phyloP scores from a whole-genome alignment of 2,797 vertebrate species.

The Phoxinus dragarum region DNA sequence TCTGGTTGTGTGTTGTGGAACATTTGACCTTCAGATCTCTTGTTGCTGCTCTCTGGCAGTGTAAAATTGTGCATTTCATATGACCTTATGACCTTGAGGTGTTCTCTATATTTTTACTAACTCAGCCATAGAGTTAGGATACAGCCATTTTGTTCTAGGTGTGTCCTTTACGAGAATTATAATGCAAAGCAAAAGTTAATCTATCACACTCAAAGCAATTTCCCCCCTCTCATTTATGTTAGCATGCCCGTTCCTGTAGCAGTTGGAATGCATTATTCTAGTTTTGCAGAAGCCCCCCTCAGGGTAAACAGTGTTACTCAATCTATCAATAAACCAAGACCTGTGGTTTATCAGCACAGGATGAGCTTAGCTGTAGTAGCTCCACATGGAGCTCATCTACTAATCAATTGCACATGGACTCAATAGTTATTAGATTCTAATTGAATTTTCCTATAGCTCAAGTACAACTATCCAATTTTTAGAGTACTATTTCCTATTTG shows the following conservation, averaged over 20 bases:
- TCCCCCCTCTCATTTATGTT: not conserved
- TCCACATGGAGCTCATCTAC: not conserved
- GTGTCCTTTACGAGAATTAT: slow-evolving; percentile 33
- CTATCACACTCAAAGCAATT: not conserved
- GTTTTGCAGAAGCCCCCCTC: slow-evolving; percentile 17
- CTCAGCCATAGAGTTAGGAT: not conserved
- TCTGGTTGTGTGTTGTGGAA: not conserved
- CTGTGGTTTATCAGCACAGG: not conserved
- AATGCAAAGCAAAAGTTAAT: slow-evolving; percentile 8
- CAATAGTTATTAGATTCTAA: not conserved
- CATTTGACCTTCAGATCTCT: not conserved
- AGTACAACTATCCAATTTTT: not conserved
- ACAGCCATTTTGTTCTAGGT: slow-evolving; percentile 57
- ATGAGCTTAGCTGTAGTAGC: not conserved
- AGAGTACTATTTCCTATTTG: not conserved
- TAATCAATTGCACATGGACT: slow-evolving; percentile 1
- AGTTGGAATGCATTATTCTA: slow-evolving; percentile 33
- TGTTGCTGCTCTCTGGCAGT: not conserved
- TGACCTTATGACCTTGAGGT: slow-evolving; percentile 36
- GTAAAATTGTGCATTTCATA: not conserved
- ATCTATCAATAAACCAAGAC: slow-evolving; percentile 13
- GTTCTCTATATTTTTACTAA: not conserved
- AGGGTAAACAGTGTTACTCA: slow-evolving; percentile 14
- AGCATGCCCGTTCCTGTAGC: slow-evolving; percentile 1
- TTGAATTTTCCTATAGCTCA: not conserved